Percentiles rank a stretch among this genome's conserved stretches.
phyloP scores from a whole-genome alignment of 2,888 invertebrate genomes.

The Agrotis ipsilon region DNA sequence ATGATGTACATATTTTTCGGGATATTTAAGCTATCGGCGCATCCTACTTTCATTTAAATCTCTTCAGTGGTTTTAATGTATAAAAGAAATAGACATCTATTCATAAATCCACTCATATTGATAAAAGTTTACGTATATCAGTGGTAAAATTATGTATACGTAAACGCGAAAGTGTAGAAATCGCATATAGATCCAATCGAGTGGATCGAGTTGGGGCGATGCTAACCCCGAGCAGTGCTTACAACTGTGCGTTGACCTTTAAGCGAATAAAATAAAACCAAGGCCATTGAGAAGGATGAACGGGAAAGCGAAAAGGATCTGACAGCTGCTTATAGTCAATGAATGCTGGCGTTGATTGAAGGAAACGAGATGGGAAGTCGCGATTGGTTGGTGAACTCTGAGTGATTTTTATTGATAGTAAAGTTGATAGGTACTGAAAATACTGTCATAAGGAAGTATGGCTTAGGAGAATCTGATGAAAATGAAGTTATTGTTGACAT shows the following conservation, averaged over 20 bases:
- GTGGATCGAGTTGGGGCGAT: not conserved
- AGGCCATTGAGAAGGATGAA: slow-evolving; percentile 43
- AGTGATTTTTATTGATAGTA: slow-evolving; percentile 1
- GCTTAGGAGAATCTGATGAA: not conserved
- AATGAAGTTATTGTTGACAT: too few species aligned
- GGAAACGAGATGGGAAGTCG: slow-evolving; percentile 30
- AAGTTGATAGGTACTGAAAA: slow-evolving; percentile 7
- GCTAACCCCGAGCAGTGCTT: too few species aligned
- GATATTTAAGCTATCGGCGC: too few species aligned
- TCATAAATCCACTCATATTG: too few species aligned
- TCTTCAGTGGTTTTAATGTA: too few species aligned
- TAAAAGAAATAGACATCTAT: too few species aligned
- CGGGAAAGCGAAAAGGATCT: slow-evolving; percentile 34
- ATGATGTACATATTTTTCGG: too few species aligned
- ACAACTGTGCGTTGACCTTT: slow-evolving; percentile 17
- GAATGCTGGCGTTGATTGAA: slow-evolving; percentile 50
- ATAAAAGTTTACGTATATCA: too few species aligned
- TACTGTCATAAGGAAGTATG: not conserved
- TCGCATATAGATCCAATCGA: too few species aligned
- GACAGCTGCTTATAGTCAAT: slow-evolving; percentile 50
- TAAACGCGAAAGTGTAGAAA: too few species aligned
- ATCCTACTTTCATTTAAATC: too few species aligned
- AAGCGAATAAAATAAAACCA: slow-evolving; percentile 50
- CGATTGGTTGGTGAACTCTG: slow-evolving; percentile 32
- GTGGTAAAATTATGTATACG: too few species aligned